These are phyloP conservation scores for Andrena camellia DNA, from an alignment of 2,888 invertebrate species.

Conservation along the genomic window DNA sequence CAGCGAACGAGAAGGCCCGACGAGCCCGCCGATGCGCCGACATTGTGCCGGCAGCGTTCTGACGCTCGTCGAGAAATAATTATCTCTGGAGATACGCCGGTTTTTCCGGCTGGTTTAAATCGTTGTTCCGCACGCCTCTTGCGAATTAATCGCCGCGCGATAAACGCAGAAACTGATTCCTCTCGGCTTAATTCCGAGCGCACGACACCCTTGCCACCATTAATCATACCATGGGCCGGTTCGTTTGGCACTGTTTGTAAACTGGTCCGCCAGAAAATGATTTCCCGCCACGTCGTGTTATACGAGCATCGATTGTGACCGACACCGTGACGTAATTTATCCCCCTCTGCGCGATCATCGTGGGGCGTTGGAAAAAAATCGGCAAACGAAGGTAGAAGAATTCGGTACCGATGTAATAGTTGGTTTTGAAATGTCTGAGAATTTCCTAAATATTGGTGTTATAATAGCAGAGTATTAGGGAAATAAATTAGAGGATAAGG, in stretches of 20 bases:
- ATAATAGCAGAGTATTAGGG: neutral
- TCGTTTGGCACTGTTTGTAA: constrained; percentile 56
- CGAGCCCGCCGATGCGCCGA: constrained; percentile 26
- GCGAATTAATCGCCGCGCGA: constrained; percentile 12
- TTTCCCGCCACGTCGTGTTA: constrained; percentile 54
- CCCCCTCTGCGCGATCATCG: neutral
- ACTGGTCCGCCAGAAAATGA: constrained; percentile 60
- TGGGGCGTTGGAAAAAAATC: no score
- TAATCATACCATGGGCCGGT: constrained; percentile 55
- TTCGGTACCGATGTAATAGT: no score
- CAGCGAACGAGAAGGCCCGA: constrained; percentile 30
- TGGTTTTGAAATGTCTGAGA: no score
- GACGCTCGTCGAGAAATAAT: constrained; percentile 51
- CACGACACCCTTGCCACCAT: constrained; percentile 37
- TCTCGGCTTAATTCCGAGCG: constrained; percentile 44
- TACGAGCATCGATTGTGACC: constrained; percentile 54
- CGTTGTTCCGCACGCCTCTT: constrained; percentile 9
- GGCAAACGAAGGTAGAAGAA: no score
- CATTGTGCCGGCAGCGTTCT: constrained; percentile 35
- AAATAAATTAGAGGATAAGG: constrained; percentile 4
- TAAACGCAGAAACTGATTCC: constrained; percentile 46
- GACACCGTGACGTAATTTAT: constrained; percentile 53
- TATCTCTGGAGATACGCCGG: constrained; percentile 41
- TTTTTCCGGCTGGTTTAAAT: constrained; percentile 5
- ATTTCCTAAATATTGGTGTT: neutral